These are phyloP conservation scores for Vulpes vulpes DNA, from an alignment of 2,113 vertebrate genomes.

Conservation along the genomic window DNA sequence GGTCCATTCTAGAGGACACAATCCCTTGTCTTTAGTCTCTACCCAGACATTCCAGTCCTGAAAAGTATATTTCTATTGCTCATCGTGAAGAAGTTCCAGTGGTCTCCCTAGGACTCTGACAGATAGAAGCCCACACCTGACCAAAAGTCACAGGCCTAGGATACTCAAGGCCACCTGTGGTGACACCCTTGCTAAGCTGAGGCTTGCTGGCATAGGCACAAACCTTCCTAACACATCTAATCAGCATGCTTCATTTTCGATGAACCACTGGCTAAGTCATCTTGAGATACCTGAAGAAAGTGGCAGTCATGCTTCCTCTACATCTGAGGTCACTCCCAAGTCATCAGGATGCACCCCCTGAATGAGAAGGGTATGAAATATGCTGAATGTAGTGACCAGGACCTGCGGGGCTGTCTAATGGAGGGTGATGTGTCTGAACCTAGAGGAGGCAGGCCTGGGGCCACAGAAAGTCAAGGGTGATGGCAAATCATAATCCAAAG, in stretches of 20 bases:
- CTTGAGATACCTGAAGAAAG: background rate
- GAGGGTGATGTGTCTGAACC: no score
- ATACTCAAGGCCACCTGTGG: background rate
- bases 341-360: background rate
- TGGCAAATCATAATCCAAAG: background rate
- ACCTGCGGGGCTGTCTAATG: rapidly evolving
- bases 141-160: background rate
- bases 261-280: background rate
- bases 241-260: background rate
- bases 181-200: background rate
- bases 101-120: background rate
- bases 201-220: background rate
- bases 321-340: background rate
- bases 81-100: background rate
- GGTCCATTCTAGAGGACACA: rapidly evolving
- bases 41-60: background rate
- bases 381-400: background rate
- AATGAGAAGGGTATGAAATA: background rate
- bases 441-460: background rate
- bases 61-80: background rate
- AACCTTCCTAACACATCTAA: background rate
- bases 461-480: background rate
- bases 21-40: background rate
- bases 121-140: background rate
- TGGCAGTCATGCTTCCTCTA: background rate